Conservation (phyloP, 2,113 vertebrate genomes). For the Ondatra zibethicus region DNA sequence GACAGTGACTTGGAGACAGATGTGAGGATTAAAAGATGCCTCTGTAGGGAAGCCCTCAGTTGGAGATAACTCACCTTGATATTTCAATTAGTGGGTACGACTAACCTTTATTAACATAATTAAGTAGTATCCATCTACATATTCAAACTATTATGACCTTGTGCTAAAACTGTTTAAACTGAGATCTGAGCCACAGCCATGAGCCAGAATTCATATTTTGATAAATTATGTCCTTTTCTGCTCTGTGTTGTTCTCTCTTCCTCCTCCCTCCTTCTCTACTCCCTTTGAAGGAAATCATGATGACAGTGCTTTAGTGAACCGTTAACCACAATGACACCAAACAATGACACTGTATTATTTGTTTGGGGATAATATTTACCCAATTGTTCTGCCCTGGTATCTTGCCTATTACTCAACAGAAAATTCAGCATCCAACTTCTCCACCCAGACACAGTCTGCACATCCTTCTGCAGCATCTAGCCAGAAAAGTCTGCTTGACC, state of each 20-base stretch:
- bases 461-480: not conserved
- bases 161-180: not conserved
- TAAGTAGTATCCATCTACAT: not conserved
- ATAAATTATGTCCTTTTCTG: not conserved
- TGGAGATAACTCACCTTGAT: not conserved
- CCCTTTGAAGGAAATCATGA: not conserved
- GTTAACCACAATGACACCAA: not conserved
- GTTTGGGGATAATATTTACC: not conserved
- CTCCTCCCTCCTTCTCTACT: conserved; percentile 22
- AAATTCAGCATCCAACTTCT: not conserved
- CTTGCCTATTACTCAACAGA: conserved; percentile 1
- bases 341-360: not conserved
- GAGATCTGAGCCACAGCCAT: not conserved
- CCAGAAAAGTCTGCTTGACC: not conserved
- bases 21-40: not conserved
- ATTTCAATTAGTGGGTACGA: not conserved
- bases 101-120: not conserved
- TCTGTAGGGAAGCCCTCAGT: not conserved
- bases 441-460: not conserved
- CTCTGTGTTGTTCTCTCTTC: not conserved
- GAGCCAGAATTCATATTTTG: conserved; percentile 7
- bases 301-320: not conserved
- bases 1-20: not conserved
- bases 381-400: not conserved
- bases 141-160: not conserved